Conservation (phyloP, 2,888 invertebrate species). For the Eupeodes luniger region DNA sequence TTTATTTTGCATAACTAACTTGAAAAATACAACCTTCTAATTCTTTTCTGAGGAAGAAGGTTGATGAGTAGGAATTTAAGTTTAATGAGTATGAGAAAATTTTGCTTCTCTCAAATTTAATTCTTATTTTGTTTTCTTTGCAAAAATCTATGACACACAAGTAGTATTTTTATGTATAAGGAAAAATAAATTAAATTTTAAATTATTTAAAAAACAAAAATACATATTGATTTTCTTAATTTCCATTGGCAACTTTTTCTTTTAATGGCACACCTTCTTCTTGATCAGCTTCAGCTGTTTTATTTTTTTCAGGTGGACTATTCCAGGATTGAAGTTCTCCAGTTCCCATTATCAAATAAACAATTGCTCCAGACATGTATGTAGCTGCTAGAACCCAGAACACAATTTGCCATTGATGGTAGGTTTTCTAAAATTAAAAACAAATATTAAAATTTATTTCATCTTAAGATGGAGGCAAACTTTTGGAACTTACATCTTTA, state of each 20-base stretch:
- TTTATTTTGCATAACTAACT: neutral
- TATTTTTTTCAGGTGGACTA: slow-evolving; percentile 82
- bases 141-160: slow-evolving; percentile 39
- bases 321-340: slow-evolving; percentile 87
- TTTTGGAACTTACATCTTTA: slow-evolving; percentile 86
- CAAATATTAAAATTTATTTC: neutral
- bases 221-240: slow-evolving; percentile 63
- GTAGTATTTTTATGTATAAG: slow-evolving; percentile 16
- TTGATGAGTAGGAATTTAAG: slow-evolving; percentile 2
- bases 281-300: slow-evolving; percentile 77
- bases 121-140: neutral
- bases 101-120: neutral
- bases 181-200: slow-evolving; percentile 63
- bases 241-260: slow-evolving; percentile 78
- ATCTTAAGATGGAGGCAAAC: neutral
- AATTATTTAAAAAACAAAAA: slow-evolving; percentile 36
- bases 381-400: slow-evolving; percentile 91
- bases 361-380: slow-evolving; percentile 88
- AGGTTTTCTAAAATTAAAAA: slow-evolving; percentile 86
- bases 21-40: neutral
- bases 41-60: too few species aligned
- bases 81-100: slow-evolving; percentile 11
- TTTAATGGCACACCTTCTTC: slow-evolving; percentile 84
- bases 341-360: slow-evolving; percentile 87
- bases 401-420: slow-evolving; percentile 91